These are phyloP conservation scores for Oreochromis grahami DNA, from an alignment of 2,797 vertebrate genomes.

Conservation along the genomic window DNA sequence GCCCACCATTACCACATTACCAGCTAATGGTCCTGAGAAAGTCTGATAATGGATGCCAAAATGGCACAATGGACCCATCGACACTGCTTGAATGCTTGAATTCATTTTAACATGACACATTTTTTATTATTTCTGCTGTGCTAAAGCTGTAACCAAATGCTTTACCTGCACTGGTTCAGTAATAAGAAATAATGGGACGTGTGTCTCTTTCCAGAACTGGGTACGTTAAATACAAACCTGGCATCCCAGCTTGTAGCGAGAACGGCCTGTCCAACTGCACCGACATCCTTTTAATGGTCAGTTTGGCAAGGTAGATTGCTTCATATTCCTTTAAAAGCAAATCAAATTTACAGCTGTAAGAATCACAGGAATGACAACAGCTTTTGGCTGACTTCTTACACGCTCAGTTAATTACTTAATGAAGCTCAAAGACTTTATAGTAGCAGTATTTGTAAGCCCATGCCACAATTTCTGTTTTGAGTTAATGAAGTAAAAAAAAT, in stretches of 20 bases:
- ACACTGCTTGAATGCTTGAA: background rate
- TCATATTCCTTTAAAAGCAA: slow-evolving; percentile 88
- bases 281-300: slow-evolving; percentile 99
- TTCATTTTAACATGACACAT: background rate
- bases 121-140: background rate
- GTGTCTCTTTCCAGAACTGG: background rate
- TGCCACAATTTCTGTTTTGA: background rate
- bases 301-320: slow-evolving; percentile 96
- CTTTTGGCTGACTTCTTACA: background rate
- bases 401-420: background rate
- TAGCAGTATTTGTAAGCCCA: background rate
- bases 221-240: slow-evolving; percentile 74
- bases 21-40: background rate
- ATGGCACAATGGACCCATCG: background rate
- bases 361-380: background rate
- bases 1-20: background rate
- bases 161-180: background rate
- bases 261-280: slow-evolving; percentile 92
- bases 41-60: background rate
- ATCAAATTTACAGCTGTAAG: background rate
- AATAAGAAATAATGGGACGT: background rate
- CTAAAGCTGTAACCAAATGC: background rate
- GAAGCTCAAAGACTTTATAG: background rate
- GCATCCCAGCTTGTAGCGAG: slow-evolving; percentile 83
- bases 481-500: background rate